A percentile compares a stretch with the other conserved stretches of the same genome.
Conservation (phyloP, 2,888 invertebrate species). For the Apamea monoglypha region DNA sequence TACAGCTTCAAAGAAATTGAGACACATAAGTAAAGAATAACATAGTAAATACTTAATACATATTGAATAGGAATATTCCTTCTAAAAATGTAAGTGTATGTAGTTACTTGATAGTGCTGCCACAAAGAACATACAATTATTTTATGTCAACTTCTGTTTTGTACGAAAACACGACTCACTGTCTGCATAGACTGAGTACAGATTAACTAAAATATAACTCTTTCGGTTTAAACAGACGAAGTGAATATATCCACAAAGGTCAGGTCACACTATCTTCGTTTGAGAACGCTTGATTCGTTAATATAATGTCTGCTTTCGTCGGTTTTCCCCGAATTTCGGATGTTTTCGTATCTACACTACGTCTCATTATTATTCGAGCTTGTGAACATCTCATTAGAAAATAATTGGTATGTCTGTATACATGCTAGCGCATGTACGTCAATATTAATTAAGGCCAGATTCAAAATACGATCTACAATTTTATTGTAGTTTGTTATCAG, state of each 20-base stretch:
- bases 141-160: not conserved
- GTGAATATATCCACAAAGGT: not conserved
- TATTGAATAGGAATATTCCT: not conserved
- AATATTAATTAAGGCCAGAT: not conserved
- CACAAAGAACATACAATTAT: not conserved
- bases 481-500: not conserved
- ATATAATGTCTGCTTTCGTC: not conserved
- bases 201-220: not conserved
- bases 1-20: not conserved
- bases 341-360: not conserved
- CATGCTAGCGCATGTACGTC: not conserved
- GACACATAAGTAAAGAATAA: not conserved
- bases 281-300: not conserved
- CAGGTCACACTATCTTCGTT: not conserved
- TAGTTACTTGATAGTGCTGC: not conserved
- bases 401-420: not conserved
- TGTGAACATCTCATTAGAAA: conserved; percentile 3
- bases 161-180: no score
- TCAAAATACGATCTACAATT: not conserved
- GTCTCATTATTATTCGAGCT: conserved; percentile 1
- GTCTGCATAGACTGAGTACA: not conserved
- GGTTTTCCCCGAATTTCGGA: not conserved
- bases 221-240: not conserved
- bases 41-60: no score
- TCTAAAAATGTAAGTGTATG: not conserved